Evolutionary conservation across 2,888 invertebrate species (phyloP).

Genomic region (Sinhomidia bicolor): DNA sequence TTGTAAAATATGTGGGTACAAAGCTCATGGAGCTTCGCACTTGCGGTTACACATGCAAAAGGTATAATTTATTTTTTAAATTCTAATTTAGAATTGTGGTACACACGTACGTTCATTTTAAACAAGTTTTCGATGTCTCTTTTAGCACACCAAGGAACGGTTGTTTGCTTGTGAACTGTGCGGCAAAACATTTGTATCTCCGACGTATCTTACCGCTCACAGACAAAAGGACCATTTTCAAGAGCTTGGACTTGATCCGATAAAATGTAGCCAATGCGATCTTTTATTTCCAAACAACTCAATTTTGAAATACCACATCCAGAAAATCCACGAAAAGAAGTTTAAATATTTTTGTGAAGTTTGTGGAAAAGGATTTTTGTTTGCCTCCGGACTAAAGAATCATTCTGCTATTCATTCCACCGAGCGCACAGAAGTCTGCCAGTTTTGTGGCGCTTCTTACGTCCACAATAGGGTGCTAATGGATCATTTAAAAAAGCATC

Average conservation of each 20-base stretch:
- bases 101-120: too few species aligned
- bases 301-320: constrained; percentile 49
- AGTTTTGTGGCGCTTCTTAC: constrained; percentile 52
- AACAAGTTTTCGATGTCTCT: too few species aligned
- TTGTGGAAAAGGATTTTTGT: constrained; percentile 60
- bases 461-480: constrained; percentile 42
- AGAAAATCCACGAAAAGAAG: constrained; percentile 63
- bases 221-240: constrained; percentile 54
- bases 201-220: constrained; percentile 49
- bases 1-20: constrained; percentile 55
- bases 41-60: constrained; percentile 57
- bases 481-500: constrained; percentile 55
- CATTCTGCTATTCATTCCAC: constrained; percentile 54
- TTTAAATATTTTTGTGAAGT: constrained; percentile 56
- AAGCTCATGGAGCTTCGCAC: constrained; percentile 51
- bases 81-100: too few species aligned
- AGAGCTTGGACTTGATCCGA: constrained; percentile 47
- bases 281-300: constrained; percentile 40
- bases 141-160: constrained; percentile 59
- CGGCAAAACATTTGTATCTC: constrained; percentile 48
- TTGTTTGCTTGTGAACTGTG: constrained; percentile 59
- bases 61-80: too few species aligned
- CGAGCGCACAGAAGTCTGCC: constrained; percentile 47
- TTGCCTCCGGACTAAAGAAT: constrained; percentile 35
- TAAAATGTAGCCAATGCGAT: constrained; percentile 55